Conservation (phyloP, 2,113 vertebrate species). For the Todiramphus chloris region DNA sequence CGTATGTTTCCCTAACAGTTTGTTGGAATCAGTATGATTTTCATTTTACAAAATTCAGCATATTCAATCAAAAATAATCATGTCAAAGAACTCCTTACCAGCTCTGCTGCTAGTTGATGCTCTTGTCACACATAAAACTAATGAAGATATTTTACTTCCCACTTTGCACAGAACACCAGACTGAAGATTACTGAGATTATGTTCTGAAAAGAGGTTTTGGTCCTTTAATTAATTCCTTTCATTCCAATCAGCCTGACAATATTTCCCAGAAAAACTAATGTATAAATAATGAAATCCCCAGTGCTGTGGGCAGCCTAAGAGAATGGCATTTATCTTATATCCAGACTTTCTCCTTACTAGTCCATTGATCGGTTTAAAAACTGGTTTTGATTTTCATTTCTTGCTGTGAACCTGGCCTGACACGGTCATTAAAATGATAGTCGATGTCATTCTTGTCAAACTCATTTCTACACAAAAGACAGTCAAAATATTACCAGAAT, state of each 20-base stretch:
- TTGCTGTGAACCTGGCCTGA: not conserved
- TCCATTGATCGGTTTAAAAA: not conserved
- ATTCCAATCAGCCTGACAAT: not conserved
- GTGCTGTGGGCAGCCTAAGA: not conserved
- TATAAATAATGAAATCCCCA: not conserved
- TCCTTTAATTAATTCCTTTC: not conserved
- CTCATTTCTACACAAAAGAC: not conserved
- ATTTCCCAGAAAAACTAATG: not conserved
- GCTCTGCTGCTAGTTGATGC: not conserved
- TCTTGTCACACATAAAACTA: not conserved
- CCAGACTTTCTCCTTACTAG: not conserved
- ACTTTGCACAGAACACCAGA: not conserved
- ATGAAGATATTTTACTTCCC: not conserved
- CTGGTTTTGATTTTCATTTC: not conserved
- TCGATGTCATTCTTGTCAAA: not conserved
- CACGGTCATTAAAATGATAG: not conserved
- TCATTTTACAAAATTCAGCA: not conserved
- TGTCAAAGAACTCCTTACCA: not conserved
- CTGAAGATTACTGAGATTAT: not conserved
- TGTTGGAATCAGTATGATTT: not conserved
- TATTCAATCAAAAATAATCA: not conserved
- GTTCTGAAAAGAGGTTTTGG: not conserved
- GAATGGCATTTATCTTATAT: not conserved
- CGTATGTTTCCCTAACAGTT: not conserved
- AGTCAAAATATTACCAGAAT: not conserved